These are phyloP conservation scores for Tiaroga cobitis DNA, from an alignment of 2,797 vertebrate genomes.

Conservation along the genomic window DNA sequence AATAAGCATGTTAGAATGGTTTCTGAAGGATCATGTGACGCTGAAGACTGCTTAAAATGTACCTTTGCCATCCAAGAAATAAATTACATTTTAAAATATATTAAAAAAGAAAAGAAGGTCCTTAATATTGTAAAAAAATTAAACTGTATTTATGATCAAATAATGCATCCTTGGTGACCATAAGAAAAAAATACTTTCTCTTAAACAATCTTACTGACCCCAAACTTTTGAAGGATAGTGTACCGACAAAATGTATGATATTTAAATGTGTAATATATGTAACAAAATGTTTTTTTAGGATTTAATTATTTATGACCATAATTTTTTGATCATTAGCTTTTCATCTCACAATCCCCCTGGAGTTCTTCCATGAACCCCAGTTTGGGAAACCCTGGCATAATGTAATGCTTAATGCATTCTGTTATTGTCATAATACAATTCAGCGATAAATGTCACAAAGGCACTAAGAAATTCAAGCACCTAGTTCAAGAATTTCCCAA, in stretches of 20 bases:
- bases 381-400: background rate
- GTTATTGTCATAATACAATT: background rate
- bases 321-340: background rate
- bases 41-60: background rate
- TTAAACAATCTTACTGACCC: too few relatives aligned
- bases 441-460: background rate
- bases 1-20: background rate
- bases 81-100: background rate
- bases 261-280: too few relatives aligned
- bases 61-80: background rate
- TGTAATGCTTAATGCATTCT: background rate
- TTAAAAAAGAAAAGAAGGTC: background rate
- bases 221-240: too few relatives aligned
- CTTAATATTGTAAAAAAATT: background rate
- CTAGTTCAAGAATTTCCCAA: background rate
- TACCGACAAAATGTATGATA: too few relatives aligned
- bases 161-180: too few relatives aligned
- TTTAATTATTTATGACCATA: too few relatives aligned
- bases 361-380: background rate
- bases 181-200: too few relatives aligned
- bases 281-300: too few relatives aligned
- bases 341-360: background rate
- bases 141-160: too few relatives aligned
- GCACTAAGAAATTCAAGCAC: background rate
- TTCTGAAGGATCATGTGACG: background rate